These are phyloP conservation scores for Delia radicum DNA, from an alignment of 1,140 invertebrate species.

Conservation along the genomic window DNA sequence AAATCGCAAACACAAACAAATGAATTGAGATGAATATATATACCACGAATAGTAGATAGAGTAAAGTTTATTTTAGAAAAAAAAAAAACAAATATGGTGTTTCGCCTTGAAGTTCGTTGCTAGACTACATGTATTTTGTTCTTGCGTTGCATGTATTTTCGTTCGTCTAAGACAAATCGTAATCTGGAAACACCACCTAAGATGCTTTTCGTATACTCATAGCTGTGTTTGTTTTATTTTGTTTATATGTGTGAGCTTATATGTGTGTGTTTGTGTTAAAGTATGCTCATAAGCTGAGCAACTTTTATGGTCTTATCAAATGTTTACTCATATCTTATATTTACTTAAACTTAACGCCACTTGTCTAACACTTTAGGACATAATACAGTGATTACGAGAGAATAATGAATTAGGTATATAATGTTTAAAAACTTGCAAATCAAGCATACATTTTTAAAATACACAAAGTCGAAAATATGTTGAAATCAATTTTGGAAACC, in stretches of 20 bases:
- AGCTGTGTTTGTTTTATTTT: neutral
- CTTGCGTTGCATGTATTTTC: no score
- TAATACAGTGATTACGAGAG: neutral
- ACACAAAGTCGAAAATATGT: no score
- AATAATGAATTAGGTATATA: no score
- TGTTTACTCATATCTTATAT: constrained; percentile 21
- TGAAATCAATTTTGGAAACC: no score
- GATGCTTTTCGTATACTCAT: neutral
- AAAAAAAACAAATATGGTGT: no score
- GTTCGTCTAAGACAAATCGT: no score
- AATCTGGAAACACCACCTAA: no score
- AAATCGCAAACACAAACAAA: neutral
- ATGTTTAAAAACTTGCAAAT: no score
- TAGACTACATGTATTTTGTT: no score
- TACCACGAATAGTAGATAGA: neutral
- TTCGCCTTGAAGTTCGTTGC: no score
- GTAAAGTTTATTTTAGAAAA: neutral
- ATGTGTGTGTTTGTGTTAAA: neutral
- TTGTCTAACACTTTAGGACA: constrained; percentile 17
- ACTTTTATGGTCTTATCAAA: constrained; percentile 20
- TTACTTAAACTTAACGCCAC: constrained; percentile 19
- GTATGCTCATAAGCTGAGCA: constrained; percentile 5
- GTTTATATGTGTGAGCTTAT: neutral
- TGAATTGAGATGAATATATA: neutral
- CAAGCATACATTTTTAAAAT: no score